Conservation (phyloP, 1,140 invertebrate species). For the Formica exsecta region DNA sequence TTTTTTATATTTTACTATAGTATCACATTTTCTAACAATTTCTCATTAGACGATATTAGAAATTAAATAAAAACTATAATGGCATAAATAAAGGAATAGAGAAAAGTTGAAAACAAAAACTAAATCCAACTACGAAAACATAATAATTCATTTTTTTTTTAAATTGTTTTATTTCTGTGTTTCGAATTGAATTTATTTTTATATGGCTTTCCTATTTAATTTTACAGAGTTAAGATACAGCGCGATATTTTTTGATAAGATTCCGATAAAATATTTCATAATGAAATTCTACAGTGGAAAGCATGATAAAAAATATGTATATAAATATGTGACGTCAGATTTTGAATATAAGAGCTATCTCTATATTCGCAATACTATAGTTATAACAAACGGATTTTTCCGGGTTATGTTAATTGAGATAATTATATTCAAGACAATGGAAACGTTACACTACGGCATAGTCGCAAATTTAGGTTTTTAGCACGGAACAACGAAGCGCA, state of each 20-base stretch:
- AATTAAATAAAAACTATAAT: not conserved
- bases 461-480: slow-evolving; percentile 72
- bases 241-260: too few relatives aligned
- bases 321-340: not conserved
- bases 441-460: not conserved
- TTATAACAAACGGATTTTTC: not conserved
- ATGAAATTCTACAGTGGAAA: too few relatives aligned
- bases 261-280: too few relatives aligned
- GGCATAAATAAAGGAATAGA: not conserved
- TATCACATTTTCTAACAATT: not conserved
- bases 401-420: not conserved
- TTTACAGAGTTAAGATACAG: not conserved
- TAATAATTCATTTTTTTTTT: not conserved
- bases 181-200: not conserved
- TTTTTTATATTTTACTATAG: slow-evolving; percentile 5
- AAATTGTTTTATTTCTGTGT: not conserved
- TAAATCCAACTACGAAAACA: not conserved
- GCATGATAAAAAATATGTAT: not conserved
- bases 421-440: not conserved
- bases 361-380: slow-evolving; percentile 16
- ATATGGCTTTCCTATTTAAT: not conserved
- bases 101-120: not conserved
- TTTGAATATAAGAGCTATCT: not conserved
- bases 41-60: not conserved
- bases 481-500: slow-evolving; percentile 63